Conservation (phyloP, 2,888 invertebrate species). For the Seira musarum region DNA sequence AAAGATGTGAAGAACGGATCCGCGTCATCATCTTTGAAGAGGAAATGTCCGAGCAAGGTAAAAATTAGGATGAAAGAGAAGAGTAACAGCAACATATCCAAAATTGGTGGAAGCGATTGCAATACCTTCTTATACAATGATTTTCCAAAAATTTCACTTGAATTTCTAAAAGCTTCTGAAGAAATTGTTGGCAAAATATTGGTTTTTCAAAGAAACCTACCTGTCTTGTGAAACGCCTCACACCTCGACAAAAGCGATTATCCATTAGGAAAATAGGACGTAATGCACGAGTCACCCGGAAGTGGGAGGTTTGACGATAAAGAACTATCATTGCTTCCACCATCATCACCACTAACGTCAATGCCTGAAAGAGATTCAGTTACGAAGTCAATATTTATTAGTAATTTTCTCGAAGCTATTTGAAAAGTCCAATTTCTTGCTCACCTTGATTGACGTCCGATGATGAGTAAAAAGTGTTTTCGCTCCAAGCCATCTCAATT, state of each 20-base stretch:
- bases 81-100: constrained; percentile 88
- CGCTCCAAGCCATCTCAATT: constrained; percentile 90
- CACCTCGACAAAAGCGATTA: constrained; percentile 87
- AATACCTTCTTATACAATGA: constrained; percentile 78
- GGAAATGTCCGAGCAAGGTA: constrained; percentile 85
- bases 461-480: constrained; percentile 87
- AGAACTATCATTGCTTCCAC: constrained; percentile 86
- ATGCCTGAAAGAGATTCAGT: constrained; percentile 79
- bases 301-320: constrained; percentile 86
- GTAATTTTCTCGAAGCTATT: no score
- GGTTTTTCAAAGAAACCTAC: constrained; percentile 55
- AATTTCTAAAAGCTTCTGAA: no score
- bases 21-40: constrained; percentile 82
- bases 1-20: constrained; percentile 86
- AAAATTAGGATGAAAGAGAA: constrained; percentile 90
- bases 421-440: constrained; percentile 12
- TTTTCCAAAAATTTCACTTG: no score
- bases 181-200: no score
- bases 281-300: constrained; percentile 88
- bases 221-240: constrained; percentile 74
- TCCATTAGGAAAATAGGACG: constrained; percentile 92
- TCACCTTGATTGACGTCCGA: constrained; percentile 88
- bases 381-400: no score
- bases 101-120: constrained; percentile 88
- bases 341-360: constrained; percentile 85